Evolutionary conservation across 2,888 invertebrate species (phyloP).

Genomic region (Suillia variegata): DNA sequence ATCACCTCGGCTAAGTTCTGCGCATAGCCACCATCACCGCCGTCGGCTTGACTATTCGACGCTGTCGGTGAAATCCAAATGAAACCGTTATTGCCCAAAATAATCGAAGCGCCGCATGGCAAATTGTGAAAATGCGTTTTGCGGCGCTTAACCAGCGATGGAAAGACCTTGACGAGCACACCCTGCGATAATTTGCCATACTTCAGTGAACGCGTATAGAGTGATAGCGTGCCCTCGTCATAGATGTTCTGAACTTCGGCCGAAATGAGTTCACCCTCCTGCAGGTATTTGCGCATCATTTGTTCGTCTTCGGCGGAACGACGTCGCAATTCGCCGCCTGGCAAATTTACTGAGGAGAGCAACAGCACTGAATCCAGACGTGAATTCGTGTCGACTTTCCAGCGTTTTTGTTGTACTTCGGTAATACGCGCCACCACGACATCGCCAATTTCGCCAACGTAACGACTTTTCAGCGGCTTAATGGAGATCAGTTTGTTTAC

Average conservation of each 20-base stretch:
- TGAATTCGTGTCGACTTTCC: constrained; percentile 95
- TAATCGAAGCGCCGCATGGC: constrained; percentile 87
- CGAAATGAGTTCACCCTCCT: constrained; percentile 95
- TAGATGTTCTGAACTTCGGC: constrained; percentile 93
- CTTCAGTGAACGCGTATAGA: constrained; percentile 94
- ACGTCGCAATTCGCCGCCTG: constrained; percentile 94
- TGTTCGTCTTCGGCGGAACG: constrained; percentile 96
- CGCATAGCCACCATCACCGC: constrained; percentile 75
- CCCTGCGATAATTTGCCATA: constrained; percentile 97
- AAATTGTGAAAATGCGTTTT: constrained; percentile 97
- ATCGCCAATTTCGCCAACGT: constrained; percentile 94
- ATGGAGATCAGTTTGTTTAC: constrained; percentile 95
- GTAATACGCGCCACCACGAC: constrained; percentile 93
- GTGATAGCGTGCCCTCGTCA: constrained; percentile 87
- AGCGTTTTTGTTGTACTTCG: constrained; percentile 91
- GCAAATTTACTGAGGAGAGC: constrained; percentile 92
- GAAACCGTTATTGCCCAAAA: constrained; percentile 95
- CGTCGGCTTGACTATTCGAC: constrained; percentile 66
- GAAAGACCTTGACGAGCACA: constrained; percentile 85
- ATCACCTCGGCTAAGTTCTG: constrained; percentile 77
- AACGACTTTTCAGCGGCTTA: constrained; percentile 87
- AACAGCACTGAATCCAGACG: constrained; percentile 85
- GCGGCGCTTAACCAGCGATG: constrained; percentile 86
- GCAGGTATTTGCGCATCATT: constrained; percentile 93
- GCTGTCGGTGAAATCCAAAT: constrained; percentile 87